These are phyloP conservation scores for Rhincodon typus DNA, from an alignment of 2,797 vertebrate genomes.

Conservation along the genomic window DNA sequence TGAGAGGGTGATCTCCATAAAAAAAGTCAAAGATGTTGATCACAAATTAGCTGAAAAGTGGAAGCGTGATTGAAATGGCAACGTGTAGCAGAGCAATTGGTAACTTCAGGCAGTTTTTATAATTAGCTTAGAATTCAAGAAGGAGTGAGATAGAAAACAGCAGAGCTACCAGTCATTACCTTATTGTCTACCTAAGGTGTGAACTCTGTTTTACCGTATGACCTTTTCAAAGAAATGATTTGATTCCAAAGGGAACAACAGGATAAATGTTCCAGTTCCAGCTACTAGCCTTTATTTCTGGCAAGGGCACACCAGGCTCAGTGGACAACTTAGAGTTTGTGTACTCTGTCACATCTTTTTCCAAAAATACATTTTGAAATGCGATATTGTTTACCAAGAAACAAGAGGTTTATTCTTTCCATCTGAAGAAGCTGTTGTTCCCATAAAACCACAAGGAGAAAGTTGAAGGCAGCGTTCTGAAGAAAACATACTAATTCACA, in stretches of 20 bases:
- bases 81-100: background rate
- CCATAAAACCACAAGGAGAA: background rate
- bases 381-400: slow-evolving; percentile 16
- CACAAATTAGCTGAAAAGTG: background rate
- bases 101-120: background rate
- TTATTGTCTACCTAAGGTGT: background rate
- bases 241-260: background rate
- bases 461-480: background rate
- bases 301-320: background rate
- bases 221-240: background rate
- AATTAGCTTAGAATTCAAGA: background rate
- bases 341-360: background rate
- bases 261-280: background rate
- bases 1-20: background rate
- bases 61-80: background rate
- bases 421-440: background rate
- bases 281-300: background rate
- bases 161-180: background rate
- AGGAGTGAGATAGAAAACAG: background rate
- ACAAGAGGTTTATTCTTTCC: background rate
- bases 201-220: background rate
- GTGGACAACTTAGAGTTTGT: background rate
- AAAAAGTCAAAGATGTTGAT: background rate
- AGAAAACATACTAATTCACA: background rate
- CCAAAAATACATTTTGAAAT: background rate